These are phyloP conservation scores for Protosalanx chinensis DNA, from an alignment of 2,797 vertebrate genomes.

Conservation along the genomic window DNA sequence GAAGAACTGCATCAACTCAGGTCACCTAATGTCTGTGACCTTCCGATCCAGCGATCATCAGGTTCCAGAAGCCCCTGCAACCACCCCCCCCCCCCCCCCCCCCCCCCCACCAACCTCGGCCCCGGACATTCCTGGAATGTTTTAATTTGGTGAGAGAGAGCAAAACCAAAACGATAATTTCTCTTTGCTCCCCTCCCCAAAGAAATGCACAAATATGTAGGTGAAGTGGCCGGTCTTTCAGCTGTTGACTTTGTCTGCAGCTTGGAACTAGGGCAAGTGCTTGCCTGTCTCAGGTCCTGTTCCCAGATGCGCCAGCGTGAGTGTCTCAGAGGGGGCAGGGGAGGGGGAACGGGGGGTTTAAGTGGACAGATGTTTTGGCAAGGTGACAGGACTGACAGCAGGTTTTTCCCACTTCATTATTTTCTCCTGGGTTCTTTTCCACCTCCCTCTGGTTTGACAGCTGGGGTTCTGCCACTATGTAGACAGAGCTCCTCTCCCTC, in stretches of 20 bases:
- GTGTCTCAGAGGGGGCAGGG: not conserved
- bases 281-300: slow-evolving; percentile 23
- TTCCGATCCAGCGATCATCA: too few relatives aligned
- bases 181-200: not conserved
- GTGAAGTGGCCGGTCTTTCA: not conserved
- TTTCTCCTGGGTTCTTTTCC: not conserved
- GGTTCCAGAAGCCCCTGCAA: slow-evolving; percentile 14
- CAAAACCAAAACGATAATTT: slow-evolving; percentile 1
- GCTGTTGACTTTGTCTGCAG: not conserved
- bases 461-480: not conserved
- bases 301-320: slow-evolving; percentile 25
- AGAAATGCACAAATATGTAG: not conserved
- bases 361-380: slow-evolving; percentile 28
- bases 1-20: too few relatives aligned
- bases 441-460: slow-evolving; percentile 1
- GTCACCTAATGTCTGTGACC: slow-evolving; percentile 21
- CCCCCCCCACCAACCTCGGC: not conserved
- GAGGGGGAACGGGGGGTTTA: not conserved
- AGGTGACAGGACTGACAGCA: slow-evolving; percentile 25
- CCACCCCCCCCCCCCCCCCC: not conserved
- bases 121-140: slow-evolving; percentile 50
- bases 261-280: not conserved
- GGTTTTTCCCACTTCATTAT: not conserved
- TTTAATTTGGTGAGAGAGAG: slow-evolving; percentile 42
- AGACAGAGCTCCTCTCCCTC: not conserved